phyloP scores from a whole-genome alignment of 2,113 vertebrate species.

The Suncus etruscus region DNA sequence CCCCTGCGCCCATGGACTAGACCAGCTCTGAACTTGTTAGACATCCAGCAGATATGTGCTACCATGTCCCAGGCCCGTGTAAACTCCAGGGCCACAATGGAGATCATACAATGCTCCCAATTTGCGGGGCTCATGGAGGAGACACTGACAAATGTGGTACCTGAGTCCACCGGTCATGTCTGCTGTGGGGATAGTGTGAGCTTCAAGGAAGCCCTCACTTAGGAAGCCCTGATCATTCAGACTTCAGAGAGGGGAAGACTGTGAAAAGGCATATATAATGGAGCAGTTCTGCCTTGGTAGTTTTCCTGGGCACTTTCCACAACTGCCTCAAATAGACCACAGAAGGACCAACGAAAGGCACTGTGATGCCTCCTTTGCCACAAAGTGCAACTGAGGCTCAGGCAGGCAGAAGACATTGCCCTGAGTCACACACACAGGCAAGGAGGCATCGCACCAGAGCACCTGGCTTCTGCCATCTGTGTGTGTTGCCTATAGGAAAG shows the following conservation, averaged over 20 bases:
- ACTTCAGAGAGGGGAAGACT: neutral
- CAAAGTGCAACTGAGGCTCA: constrained; percentile 6
- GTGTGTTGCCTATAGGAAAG: neutral
- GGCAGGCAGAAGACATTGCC: neutral
- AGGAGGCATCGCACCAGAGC: neutral
- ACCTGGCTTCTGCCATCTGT: neutral
- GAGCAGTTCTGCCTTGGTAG: neutral
- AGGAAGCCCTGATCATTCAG: neutral
- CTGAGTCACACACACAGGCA: neutral
- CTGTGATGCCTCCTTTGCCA: neutral
- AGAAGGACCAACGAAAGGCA: neutral
- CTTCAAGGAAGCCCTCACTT: neutral
- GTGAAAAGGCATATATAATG: neutral
- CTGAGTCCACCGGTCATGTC: constrained; percentile 2
- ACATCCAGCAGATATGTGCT: neutral
- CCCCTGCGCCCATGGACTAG: neutral
- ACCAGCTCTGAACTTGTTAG: neutral
- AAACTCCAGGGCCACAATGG: neutral
- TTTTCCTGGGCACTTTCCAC: neutral
- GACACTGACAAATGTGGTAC: neutral
- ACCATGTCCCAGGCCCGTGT: neutral
- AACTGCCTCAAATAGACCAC: neutral
- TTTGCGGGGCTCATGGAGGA: neutral
- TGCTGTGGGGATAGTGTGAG: neutral
- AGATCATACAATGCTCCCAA: neutral